Conservation (phyloP, 2,888 invertebrate species). For the Rambutsinella grinnellia region DNA sequence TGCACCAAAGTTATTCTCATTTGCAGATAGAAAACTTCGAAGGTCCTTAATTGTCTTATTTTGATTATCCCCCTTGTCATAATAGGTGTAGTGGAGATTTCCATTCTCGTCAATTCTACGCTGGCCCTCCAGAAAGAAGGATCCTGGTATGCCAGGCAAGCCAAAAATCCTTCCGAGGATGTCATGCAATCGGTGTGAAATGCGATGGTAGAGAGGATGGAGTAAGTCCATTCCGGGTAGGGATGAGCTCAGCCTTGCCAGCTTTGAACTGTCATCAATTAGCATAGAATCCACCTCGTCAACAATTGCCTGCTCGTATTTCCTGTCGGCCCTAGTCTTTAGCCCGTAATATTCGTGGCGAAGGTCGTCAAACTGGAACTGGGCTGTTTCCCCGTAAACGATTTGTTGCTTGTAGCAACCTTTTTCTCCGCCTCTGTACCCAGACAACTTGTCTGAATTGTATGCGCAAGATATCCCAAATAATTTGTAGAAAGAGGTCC, state of each 20-base stretch:
- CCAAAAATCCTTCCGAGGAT: too few species aligned
- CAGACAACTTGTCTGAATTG: slow-evolving; percentile 33
- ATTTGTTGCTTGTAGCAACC: slow-evolving; percentile 42
- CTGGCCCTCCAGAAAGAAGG: slow-evolving; percentile 25
- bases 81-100: not conserved
- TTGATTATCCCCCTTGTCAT: too few species aligned
- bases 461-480: slow-evolving; percentile 35
- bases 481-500: slow-evolving; percentile 32
- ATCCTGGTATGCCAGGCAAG: slow-evolving; percentile 5
- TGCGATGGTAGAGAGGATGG: slow-evolving; percentile 28
- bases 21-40: too few species aligned
- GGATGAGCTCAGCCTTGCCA: slow-evolving; percentile 32
- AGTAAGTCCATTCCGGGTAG: slow-evolving; percentile 50
- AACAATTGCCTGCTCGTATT: slow-evolving; percentile 24
- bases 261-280: slow-evolving; percentile 44
- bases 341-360: slow-evolving; percentile 43
- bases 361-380: slow-evolving; percentile 50
- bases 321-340: slow-evolving; percentile 29
- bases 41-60: too few species aligned
- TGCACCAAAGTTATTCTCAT: too few species aligned
- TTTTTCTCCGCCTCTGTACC: slow-evolving; percentile 28
- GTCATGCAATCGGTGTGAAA: slow-evolving; percentile 26
- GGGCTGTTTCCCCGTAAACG: slow-evolving; percentile 49
- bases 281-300: slow-evolving; percentile 56
- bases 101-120: not conserved